Evolutionary conservation across 1,140 invertebrate genomes (phyloP), one percentile per base, ranked within the genome.

Genomic region (Ctenoplectra terminalis): DNA sequence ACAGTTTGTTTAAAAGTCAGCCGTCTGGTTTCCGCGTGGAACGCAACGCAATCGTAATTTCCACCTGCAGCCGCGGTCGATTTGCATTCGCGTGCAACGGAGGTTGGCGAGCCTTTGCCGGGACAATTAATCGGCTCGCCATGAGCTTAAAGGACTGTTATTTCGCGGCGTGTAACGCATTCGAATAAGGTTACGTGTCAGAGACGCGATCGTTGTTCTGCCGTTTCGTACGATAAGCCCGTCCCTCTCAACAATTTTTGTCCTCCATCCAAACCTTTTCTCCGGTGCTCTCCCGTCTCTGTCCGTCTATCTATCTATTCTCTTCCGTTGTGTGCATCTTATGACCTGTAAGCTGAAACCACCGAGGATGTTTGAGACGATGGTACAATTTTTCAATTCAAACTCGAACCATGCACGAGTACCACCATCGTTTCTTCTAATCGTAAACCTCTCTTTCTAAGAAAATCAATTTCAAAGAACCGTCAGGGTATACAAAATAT

Each of bases 111-210:
- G 40, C 26, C 60, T 56, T 37, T 56, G 26, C 54, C 54, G 54
- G n/a, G 82, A 85, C 85, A 85, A 86, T 86, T 86, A 86, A 86
- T 82, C 80, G 80, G 56, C 50, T 70, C 69, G 74, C 63, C 72
- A 52, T 74, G 67, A 69, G 72, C 61, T 74, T 77, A 73, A 85
- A 86, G 70, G 85, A 86, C 83, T 85, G 83, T 82, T 86, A 85
- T 86, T 79, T 82, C 80, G 83, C 70, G 56, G 63, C 74, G 52
- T 85, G 79, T 78, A 82, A 85, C 70, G 84, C 80, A 82, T 86
- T 85, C 63, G 70, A 86, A 86, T 74, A 80, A 85, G 79, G 73
- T 85, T 85, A 85, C 70, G 80, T 78, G 83, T 85, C 73, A 69
- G 66, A 46, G 54, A 17, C 50, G 31, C 56, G 46, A 58, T 70